These are phyloP conservation scores for Oncopodura yosiiana DNA, from an alignment of 1,140 invertebrate species.

Conservation along the genomic window DNA sequence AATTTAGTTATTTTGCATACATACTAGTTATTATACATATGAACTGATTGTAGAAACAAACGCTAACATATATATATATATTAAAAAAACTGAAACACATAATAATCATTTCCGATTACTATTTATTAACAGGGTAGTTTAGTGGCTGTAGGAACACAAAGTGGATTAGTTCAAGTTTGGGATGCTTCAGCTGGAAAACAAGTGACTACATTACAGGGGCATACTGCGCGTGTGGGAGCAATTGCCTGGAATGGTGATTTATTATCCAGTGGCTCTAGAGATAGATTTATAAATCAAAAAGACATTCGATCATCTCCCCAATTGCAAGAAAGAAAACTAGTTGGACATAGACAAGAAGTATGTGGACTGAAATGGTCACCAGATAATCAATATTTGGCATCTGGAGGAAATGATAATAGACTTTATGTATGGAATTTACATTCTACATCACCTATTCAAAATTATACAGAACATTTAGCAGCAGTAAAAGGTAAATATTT, in stretches of 20 bases:
- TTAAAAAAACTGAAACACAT: neutral
- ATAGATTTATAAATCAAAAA: slow-evolving; percentile 85
- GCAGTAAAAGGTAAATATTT: slow-evolving; percentile 67
- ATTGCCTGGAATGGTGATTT: slow-evolving; percentile 97
- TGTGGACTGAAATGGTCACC: slow-evolving; percentile 99
- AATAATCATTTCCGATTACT: neutral
- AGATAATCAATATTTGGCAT: slow-evolving; percentile 94
- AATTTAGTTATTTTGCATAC: neutral
- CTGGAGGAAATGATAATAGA: slow-evolving; percentile 98
- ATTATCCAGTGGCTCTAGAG: slow-evolving; percentile 88
- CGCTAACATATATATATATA: neutral
- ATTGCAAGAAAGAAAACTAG: slow-evolving; percentile 64
- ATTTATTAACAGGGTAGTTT: slow-evolving; percentile 60
- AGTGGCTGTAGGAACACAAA: slow-evolving; percentile 94
- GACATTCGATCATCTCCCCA: slow-evolving; percentile 81
- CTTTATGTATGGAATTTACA: slow-evolving; percentile 96
- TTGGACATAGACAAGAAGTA: slow-evolving; percentile 92
- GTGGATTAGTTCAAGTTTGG: slow-evolving; percentile 95
- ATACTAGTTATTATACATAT: slow-evolving; percentile 5
- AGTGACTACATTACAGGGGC: slow-evolving; percentile 80
- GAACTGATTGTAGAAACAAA: neutral
- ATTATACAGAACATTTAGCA: slow-evolving; percentile 93
- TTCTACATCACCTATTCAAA: slow-evolving; percentile 78
- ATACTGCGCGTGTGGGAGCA: slow-evolving; percentile 84
- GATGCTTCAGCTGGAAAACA: slow-evolving; percentile 86